Conservation (phyloP, 2,888 invertebrate species). For the Encarsia formosa region DNA sequence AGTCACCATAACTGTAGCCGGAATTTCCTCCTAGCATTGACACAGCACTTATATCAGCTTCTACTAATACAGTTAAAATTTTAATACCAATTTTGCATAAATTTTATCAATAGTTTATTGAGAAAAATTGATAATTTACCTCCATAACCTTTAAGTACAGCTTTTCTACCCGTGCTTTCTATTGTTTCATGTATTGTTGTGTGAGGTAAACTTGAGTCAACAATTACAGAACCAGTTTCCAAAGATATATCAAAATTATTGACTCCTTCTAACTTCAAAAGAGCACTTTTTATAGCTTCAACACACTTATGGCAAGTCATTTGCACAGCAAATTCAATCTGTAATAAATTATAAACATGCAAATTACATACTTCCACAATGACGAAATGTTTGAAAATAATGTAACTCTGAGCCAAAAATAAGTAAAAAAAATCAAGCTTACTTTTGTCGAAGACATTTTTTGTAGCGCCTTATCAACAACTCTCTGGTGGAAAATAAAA, state of each 20-base stretch:
- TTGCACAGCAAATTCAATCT: slow-evolving; percentile 66
- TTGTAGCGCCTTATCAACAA: no score
- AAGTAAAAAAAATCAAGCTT: not conserved
- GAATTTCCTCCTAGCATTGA: slow-evolving; percentile 59
- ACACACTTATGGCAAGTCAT: slow-evolving; percentile 60
- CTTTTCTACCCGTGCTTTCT: slow-evolving; percentile 62
- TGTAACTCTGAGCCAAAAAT: not conserved
- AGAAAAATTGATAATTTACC: slow-evolving; percentile 47
- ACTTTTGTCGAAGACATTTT: slow-evolving; percentile 22
- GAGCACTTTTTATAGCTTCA: slow-evolving; percentile 51
- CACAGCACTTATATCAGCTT: slow-evolving; percentile 64
- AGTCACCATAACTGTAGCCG: slow-evolving; percentile 49
- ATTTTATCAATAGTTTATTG: not conserved
- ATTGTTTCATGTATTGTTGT: slow-evolving; percentile 52
- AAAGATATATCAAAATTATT: slow-evolving; percentile 55
- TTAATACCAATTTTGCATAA: not conserved
- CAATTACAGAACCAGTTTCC: slow-evolving; percentile 64
- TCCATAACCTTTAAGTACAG: slow-evolving; percentile 77
- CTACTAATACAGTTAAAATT: slow-evolving; percentile 26
- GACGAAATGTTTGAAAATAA: not conserved
- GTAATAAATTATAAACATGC: not conserved
- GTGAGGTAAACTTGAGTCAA: slow-evolving; percentile 64
- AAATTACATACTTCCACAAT: not conserved
- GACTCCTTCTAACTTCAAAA: slow-evolving; percentile 52
- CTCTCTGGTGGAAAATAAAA: no score